Evolutionary conservation across 2,113 vertebrate species (phyloP).

Genomic region (Grammomys surdaster): DNA sequence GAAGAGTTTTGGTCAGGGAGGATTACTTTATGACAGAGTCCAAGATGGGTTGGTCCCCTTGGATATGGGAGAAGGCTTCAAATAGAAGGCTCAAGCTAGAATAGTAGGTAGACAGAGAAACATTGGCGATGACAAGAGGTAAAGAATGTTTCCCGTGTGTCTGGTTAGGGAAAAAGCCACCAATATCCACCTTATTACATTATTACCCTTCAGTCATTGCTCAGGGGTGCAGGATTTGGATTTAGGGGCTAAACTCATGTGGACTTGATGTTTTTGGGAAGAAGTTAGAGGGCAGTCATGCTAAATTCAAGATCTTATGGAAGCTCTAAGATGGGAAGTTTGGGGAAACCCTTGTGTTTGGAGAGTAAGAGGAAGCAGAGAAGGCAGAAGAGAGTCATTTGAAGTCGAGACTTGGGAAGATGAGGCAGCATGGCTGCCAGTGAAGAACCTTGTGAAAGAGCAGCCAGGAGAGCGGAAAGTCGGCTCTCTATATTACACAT

Average conservation of each 20-base stretch:
- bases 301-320: neutral
- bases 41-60: neutral
- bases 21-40: neutral
- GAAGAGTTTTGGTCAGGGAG: too few species aligned
- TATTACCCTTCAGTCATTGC: too few species aligned
- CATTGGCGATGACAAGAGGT: neutral
- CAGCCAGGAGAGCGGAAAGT: too few species aligned
- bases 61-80: neutral
- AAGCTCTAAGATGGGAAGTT: neutral
- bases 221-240: neutral
- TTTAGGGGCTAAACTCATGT: neutral
- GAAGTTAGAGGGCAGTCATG: neutral
- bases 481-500: fast-evolving
- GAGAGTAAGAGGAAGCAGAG: neutral
- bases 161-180: neutral
- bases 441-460: too few species aligned
- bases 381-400: neutral
- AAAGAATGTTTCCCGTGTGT: neutral
- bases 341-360: neutral
- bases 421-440: fast-evolving
- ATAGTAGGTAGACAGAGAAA: neutral
- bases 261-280: neutral
- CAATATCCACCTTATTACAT: neutral
- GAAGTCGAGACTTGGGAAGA: neutral
- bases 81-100: neutral